Base-by-base conservation (phyloP, 2,888 invertebrate genomes). In the Apocheima hispidaria region DNA sequence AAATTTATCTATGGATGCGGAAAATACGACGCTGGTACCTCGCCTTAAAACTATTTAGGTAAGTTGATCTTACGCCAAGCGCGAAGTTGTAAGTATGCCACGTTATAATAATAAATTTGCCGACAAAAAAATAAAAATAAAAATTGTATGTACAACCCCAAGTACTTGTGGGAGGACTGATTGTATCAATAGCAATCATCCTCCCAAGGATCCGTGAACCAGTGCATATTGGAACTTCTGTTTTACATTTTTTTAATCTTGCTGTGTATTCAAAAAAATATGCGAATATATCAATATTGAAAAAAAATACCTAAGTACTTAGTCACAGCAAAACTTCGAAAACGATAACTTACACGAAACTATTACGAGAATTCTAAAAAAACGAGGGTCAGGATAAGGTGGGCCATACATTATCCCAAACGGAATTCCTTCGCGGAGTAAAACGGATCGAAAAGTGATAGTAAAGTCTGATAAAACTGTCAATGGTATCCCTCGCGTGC, bases 401-500 rank as follows among this genome's bases (percentile, higher is more conserved):
- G 60, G 52, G 65, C 63, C 46, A 57, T 69, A 60, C 62, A 61
- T 71, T 66, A 66, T 62, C 53, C 67, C 65, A 70, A 77, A 78
- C 70, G 72, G 70, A 74, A 75, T 71, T 65, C 68, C 63, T 52
- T 51, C 62, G 65, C 68, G 62, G 67, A 68, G 69, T 57, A 70
- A 71, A 73, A 71, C 66, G 69, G 70, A 70, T 69, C 57, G 65
- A 52, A 62, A 73, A 75, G 78, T 75, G 77, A 79, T 81, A 75
- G 73, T 72, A 65, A 71, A 79, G 60, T 75, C 74, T 66, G 81
- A 79, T 81, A 79, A 75, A 79, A 70, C 73, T 78, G 77, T 79
- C 79, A 75, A 71, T 77, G 69, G 63, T 71, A 66, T 66, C 74
- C 81, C 75, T 73, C 69, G 44, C 70, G 70, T 74, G 73, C 71